phyloP scores from a whole-genome alignment of 2,888 invertebrate species.

The Gandaritis pyraliata region DNA sequence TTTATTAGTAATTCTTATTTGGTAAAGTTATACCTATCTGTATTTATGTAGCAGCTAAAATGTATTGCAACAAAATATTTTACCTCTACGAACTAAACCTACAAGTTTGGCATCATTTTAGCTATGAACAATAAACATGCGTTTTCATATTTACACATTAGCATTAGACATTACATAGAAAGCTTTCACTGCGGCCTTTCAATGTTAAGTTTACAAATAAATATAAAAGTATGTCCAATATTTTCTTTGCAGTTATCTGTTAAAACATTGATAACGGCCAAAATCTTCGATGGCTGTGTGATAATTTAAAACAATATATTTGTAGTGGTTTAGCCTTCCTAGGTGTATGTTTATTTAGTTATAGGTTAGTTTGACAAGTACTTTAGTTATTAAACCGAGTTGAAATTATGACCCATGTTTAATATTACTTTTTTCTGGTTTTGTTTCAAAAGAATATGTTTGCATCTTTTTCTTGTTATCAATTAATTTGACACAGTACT shows the following conservation, averaged over 20 bases:
- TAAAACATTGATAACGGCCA: slow-evolving; percentile 55
- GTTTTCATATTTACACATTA: no score
- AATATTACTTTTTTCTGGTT: neutral
- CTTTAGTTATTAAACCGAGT: neutral
- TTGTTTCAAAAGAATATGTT: neutral
- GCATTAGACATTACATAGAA: neutral
- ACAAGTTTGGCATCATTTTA: no score
- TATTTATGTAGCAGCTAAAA: no score
- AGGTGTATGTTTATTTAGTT: slow-evolving; percentile 26
- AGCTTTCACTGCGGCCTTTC: slow-evolving; percentile 29
- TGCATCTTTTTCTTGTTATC: neutral
- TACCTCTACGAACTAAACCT: no score
- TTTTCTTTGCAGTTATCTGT: slow-evolving; percentile 38
- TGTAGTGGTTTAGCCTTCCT: slow-evolving; percentile 31
- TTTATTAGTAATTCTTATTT: slow-evolving; percentile 1
- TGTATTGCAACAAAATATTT: no score
- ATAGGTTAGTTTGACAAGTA: slow-evolving; percentile 29
- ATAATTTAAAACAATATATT: slow-evolving; percentile 48
- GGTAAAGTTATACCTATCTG: neutral
- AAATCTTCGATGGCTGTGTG: slow-evolving; percentile 70
- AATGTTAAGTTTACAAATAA: slow-evolving; percentile 30
- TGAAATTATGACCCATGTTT: neutral
- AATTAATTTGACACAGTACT: slow-evolving; percentile 14
- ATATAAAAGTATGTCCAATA: slow-evolving; percentile 32
- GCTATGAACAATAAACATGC: no score